These are phyloP conservation scores for Wiebesia pumilae DNA, from an alignment of 1,140 invertebrate species.

Conservation along the genomic window DNA sequence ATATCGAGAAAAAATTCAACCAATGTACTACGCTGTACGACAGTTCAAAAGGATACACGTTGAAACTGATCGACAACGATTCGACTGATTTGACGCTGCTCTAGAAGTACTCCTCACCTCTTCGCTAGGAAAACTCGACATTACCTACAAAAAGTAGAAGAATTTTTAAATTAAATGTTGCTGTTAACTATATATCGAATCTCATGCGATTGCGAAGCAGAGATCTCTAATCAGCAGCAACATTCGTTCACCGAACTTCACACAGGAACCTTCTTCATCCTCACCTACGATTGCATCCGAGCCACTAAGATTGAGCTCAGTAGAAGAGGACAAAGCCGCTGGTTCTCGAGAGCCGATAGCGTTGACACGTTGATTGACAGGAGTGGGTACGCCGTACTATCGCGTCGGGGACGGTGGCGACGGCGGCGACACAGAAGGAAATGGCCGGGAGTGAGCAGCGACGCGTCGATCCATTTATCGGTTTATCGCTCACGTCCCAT, in stretches of 20 bases:
- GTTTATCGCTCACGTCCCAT: slow-evolving; percentile 25
- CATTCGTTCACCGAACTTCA: neutral
- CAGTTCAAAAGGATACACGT: neutral
- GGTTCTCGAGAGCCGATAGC: neutral
- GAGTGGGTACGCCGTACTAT: neutral
- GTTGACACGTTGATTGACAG: slow-evolving; percentile 45
- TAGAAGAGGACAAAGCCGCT: neutral
- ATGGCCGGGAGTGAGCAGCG: neutral
- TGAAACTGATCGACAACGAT: neutral
- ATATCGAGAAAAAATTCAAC: too few species aligned
- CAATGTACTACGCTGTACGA: too few species aligned
- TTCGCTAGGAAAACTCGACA: neutral
- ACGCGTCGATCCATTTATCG: neutral
- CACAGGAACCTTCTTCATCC: neutral
- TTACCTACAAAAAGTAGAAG: neutral
- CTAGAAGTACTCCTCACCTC: neutral
- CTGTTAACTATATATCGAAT: neutral
- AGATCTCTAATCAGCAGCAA: neutral
- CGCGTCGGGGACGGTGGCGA: too few species aligned
- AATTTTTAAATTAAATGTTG: neutral
- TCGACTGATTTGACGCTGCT: neutral
- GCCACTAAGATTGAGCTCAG: neutral
- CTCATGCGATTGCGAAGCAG: neutral
- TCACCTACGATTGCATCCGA: neutral
- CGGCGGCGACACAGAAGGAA: neutral